These are phyloP conservation scores for Kryphioiulus occultus DNA, from an alignment of 2,888 invertebrate species.

Conservation along the genomic window DNA sequence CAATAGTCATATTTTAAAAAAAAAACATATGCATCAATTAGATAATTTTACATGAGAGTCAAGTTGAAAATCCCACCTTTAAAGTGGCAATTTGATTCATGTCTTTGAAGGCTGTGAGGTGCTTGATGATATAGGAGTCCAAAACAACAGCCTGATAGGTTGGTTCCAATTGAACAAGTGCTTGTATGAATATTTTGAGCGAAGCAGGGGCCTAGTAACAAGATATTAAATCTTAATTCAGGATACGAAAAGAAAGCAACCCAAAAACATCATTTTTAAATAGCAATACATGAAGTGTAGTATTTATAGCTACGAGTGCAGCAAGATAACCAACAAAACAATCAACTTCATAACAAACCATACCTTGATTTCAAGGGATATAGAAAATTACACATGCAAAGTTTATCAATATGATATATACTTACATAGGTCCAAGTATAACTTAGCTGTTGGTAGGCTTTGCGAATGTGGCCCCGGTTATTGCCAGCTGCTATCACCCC, in stretches of 20 bases:
- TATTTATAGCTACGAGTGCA: no score
- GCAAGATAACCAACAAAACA: no score
- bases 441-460: conserved; percentile 53
- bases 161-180: conserved; percentile 65
- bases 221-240: neutral
- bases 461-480: conserved; percentile 53
- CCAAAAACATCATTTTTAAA: no score
- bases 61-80: conserved; percentile 66
- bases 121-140: conserved; percentile 71
- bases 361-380: no score
- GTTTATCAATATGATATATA: no score
- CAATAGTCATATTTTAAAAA: neutral
- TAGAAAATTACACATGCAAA: no score
- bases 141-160: conserved; percentile 71
- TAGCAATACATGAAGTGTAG: no score
- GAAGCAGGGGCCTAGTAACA: conserved; percentile 62
- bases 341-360: no score
- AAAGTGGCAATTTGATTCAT: conserved; percentile 65
- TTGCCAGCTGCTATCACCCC: conserved; percentile 54
- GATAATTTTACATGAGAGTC: neutral
- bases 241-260: no score
- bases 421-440: conserved; percentile 55
- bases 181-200: conserved; percentile 66
- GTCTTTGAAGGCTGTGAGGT: conserved; percentile 67
- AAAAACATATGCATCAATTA: neutral